A percentile compares a stretch with the other conserved stretches of the same genome.
These are phyloP conservation scores for Acanthosepion esculentum DNA, from an alignment of 2,888 invertebrate genomes.

Conservation along the genomic window DNA sequence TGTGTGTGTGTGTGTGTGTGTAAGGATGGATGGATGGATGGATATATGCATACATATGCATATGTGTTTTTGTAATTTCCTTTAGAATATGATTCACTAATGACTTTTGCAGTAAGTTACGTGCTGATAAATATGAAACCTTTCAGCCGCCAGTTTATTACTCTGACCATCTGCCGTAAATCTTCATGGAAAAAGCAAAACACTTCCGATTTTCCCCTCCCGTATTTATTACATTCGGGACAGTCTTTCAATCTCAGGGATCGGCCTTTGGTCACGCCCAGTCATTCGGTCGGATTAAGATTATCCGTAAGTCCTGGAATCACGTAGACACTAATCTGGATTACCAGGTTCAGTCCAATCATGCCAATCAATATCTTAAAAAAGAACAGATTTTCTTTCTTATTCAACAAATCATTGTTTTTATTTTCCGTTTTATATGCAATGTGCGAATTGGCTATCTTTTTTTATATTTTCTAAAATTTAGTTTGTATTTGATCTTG, in stretches of 20 bases:
- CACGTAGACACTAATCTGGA: not conserved
- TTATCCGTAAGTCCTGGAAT: not conserved
- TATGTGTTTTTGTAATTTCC: too few relatives aligned
- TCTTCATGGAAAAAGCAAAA: not conserved
- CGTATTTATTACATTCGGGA: not conserved
- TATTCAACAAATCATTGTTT: not conserved
- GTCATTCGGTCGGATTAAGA: not conserved
- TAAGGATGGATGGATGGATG: too few relatives aligned
- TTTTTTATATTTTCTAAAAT: too few relatives aligned
- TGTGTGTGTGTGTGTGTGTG: too few relatives aligned
- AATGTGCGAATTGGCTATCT: too few relatives aligned
- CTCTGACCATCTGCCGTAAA: not conserved
- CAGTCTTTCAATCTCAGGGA: not conserved
- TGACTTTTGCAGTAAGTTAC: too few relatives aligned
- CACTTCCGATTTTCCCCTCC: not conserved
- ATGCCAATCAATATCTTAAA: not conserved
- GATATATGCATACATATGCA: too few relatives aligned
- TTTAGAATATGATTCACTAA: too few relatives aligned
- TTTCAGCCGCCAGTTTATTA: not conserved
- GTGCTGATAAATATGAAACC: not conserved
- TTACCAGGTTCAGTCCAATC: not conserved
- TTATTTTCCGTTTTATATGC: too few relatives aligned
- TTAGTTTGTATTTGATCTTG: too few relatives aligned
- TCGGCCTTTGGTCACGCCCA: not conserved
- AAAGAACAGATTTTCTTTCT: not conserved